phyloP scores from a whole-genome alignment of 2,113 vertebrate genomes.

The Chaetorhynchus papuensis region DNA sequence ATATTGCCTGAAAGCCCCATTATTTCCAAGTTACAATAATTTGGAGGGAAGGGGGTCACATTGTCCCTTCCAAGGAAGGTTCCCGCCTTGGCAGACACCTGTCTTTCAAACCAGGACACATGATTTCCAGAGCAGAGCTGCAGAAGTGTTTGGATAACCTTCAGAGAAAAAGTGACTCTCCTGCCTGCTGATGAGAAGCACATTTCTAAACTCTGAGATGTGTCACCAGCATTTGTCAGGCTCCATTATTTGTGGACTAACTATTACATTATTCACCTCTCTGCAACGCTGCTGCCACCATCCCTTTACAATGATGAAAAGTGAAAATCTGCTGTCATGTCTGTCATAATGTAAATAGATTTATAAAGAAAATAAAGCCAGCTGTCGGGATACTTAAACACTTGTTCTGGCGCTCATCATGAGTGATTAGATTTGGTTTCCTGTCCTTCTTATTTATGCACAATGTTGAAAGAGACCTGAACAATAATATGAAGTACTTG shows the following conservation, averaged over 20 bases:
- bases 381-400: not conserved
- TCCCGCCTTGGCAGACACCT: fast-evolving
- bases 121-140: not conserved
- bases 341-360: constrained; percentile 13
- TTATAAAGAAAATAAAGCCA: constrained; percentile 18
- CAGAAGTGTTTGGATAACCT: not conserved
- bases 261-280: constrained; percentile 6
- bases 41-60: not conserved
- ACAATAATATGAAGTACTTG: not conserved
- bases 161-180: not conserved
- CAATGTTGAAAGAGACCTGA: not conserved
- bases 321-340: constrained; percentile 22
- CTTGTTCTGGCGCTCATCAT: not conserved
- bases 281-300: not conserved
- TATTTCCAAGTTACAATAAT: not conserved
- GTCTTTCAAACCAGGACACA: not conserved
- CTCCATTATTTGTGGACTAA: constrained; percentile 17
- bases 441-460: not conserved
- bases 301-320: constrained; percentile 9
- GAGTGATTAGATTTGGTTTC: not conserved
- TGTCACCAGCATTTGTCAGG: not conserved
- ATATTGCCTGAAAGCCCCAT: fast-evolving
- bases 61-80: not conserved
- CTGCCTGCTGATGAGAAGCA: not conserved
- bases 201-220: not conserved